Conservation (phyloP, 2,797 vertebrate genomes). For the Hydrophis major region DNA sequence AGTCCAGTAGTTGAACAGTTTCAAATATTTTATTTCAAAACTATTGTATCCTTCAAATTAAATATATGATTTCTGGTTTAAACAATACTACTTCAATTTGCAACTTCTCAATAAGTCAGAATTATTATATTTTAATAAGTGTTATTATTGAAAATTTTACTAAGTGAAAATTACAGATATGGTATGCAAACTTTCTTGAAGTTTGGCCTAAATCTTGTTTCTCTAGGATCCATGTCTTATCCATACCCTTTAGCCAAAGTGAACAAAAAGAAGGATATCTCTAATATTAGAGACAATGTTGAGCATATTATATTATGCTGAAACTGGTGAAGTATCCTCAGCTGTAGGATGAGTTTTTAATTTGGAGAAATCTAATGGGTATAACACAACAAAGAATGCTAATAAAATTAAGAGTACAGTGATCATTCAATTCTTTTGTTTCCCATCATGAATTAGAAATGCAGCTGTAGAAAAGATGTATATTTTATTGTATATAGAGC, state of each 20-base stretch:
- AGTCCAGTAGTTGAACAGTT: not conserved
- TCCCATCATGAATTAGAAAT: not conserved
- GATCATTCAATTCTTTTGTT: not conserved
- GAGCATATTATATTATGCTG: not conserved
- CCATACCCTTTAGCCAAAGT: not conserved
- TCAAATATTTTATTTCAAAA: not conserved
- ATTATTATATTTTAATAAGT: not conserved
- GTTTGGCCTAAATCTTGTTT: not conserved
- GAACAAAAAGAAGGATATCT: not conserved
- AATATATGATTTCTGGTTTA: not conserved
- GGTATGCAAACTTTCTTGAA: not conserved
- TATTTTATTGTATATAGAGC: not conserved
- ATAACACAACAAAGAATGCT: not conserved
- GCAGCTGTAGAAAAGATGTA: not conserved
- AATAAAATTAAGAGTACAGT: not conserved
- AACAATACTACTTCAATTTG: not conserved
- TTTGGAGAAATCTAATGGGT: not conserved
- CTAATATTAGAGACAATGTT: not conserved
- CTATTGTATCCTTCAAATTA: not conserved
- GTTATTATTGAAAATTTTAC: not conserved
- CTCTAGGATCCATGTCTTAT: not conserved
- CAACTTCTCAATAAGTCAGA: not conserved
- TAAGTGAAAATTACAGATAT: not conserved
- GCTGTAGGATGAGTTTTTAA: not conserved
- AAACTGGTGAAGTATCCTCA: not conserved